These are phyloP conservation scores for Drosophila tani DNA, from an alignment of 1,140 invertebrate species.

Conservation along the genomic window DNA sequence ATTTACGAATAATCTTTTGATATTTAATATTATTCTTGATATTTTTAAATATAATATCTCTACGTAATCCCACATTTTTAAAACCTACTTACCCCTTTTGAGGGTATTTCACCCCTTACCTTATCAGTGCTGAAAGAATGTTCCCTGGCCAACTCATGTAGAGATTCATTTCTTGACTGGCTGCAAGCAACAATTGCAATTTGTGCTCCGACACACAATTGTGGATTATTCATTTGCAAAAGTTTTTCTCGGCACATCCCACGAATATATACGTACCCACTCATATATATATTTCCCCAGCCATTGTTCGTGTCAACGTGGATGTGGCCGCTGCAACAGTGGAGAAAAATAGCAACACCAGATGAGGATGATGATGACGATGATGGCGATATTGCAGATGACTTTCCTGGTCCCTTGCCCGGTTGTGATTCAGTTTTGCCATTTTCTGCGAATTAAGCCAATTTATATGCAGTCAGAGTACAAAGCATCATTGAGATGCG, in stretches of 20 bases:
- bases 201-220: slow-evolving; percentile 74
- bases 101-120: neutral
- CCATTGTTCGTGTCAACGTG: slow-evolving; percentile 55
- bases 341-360: slow-evolving; percentile 16
- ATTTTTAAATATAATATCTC: neutral
- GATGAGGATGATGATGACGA: slow-evolving; percentile 48
- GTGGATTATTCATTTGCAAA: slow-evolving; percentile 76
- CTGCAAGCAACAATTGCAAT: slow-evolving; percentile 79
- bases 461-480: slow-evolving; percentile 64
- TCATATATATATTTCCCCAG: slow-evolving; percentile 18
- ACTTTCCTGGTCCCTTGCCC: slow-evolving; percentile 10
- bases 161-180: slow-evolving; percentile 62
- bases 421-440: slow-evolving; percentile 60
- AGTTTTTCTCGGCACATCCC: slow-evolving; percentile 57
- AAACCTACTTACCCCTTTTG: neutral
- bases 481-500: slow-evolving; percentile 39
- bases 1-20: no score
- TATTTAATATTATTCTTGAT: no score
- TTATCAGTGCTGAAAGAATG: neutral
- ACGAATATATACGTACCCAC: slow-evolving; percentile 24
- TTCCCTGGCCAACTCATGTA: slow-evolving; percentile 27
- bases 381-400: slow-evolving; percentile 48
- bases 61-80: no score
- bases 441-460: slow-evolving; percentile 81
- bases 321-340: slow-evolving; percentile 19